Percentiles rank a stretch among this genome's conserved stretches.
Conservation (phyloP, 2,888 invertebrate species). For the Cryptophagus acutangulus region DNA sequence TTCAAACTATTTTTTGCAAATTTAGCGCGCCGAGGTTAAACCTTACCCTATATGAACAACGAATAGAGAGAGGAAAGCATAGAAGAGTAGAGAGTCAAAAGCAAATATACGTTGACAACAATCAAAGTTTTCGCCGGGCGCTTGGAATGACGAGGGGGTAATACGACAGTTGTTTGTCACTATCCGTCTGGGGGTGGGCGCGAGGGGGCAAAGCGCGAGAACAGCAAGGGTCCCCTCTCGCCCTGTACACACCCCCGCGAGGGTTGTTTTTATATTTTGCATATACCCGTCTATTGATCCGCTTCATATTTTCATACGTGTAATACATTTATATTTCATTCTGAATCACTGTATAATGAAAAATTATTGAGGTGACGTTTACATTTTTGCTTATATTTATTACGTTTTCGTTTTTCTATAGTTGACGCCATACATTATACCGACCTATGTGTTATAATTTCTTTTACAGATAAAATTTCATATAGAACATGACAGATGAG, state of each 20-base stretch:
- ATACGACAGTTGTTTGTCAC: slow-evolving; percentile 45
- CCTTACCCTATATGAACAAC: no score
- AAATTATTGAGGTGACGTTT: slow-evolving; percentile 38
- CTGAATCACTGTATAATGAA: slow-evolving; percentile 36
- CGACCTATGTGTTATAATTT: slow-evolving; percentile 21
- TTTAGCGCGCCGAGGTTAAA: no score
- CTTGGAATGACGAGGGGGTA: slow-evolving; percentile 32
- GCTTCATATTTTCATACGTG: slow-evolving; percentile 42
- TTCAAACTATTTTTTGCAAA: no score
- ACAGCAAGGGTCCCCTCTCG: slow-evolving; percentile 20
- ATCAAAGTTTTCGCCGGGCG: slow-evolving; percentile 38
- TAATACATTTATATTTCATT: slow-evolving; percentile 39
- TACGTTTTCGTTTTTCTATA: slow-evolving; percentile 22
- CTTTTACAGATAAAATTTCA: slow-evolving; percentile 29
- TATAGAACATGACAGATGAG: slow-evolving; percentile 31
- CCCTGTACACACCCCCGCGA: slow-evolving; percentile 25
- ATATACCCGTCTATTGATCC: slow-evolving; percentile 42
- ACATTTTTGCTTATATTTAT: slow-evolving; percentile 35
- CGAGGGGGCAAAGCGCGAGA: slow-evolving; percentile 22
- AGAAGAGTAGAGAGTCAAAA: no score
- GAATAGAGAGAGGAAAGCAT: no score
- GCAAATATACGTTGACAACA: slow-evolving; percentile 30
- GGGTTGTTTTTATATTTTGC: slow-evolving; percentile 44
- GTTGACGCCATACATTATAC: slow-evolving; percentile 6
- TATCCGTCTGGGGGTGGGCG: slow-evolving; percentile 25